Evolutionary conservation across 2,797 vertebrate genomes (phyloP).

Genomic region (Mormyrops boulengeri): DNA sequence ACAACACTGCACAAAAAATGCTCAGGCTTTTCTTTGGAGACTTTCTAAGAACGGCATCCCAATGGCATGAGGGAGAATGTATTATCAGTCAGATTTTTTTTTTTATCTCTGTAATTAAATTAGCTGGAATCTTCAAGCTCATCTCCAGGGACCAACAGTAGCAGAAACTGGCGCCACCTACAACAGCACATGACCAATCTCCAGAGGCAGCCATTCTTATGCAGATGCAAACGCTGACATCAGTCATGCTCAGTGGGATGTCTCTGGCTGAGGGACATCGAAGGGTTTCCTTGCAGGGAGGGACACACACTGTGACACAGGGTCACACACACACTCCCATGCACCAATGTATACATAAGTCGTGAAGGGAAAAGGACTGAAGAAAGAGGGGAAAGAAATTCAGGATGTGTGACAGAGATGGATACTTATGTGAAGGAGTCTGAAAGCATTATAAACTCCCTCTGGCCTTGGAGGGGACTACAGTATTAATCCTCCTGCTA

Average conservation of each 20-base stretch:
- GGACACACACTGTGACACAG: neutral
- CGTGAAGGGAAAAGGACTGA: neutral
- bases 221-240: neutral
- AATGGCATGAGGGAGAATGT: neutral
- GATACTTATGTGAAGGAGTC: constrained; percentile 1
- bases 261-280: neutral
- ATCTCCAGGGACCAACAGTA: neutral
- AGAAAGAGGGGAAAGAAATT: neutral
- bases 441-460: neutral
- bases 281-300: neutral
- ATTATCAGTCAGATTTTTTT: neutral
- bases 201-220: neutral
- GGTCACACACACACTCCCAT: neutral
- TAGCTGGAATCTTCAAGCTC: neutral
- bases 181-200: neutral
- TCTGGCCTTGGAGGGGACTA: neutral
- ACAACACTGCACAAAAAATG: neutral
- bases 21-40: neutral
- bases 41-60: neutral
- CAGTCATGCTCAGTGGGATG: neutral
- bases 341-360: neutral
- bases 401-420: neutral
- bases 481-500: neutral
- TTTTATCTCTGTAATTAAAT: constrained; percentile 7
- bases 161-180: neutral